These are phyloP conservation scores for Mirza zaza DNA, from an alignment of 2,113 vertebrate species.

Conservation along the genomic window DNA sequence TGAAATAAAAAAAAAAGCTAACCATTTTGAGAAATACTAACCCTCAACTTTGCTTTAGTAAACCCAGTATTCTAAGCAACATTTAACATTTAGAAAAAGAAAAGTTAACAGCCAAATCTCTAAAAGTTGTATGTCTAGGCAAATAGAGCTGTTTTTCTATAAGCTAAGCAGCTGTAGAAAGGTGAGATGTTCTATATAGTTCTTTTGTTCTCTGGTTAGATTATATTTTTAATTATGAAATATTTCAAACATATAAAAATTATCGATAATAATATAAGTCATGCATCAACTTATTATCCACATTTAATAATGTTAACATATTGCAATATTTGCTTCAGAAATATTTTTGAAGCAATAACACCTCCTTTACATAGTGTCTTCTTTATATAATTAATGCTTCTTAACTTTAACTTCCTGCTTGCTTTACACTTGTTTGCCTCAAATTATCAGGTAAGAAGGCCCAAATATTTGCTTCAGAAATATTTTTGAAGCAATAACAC, in stretches of 20 bases:
- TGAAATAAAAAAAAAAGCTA: background rate
- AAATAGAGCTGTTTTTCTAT: background rate
- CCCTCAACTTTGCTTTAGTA: background rate
- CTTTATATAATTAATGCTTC: background rate
- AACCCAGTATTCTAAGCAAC: background rate
- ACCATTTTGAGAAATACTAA: conserved; percentile 12
- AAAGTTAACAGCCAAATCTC: background rate
- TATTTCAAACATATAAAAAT: conserved; percentile 3
- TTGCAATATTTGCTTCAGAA: background rate
- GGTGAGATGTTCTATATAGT: background rate
- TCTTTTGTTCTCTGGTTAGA: background rate
- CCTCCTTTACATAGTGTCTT: background rate
- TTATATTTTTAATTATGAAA: conserved; percentile 22
- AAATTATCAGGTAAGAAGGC: background rate
- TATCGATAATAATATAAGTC: background rate
- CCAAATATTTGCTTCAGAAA: conserved; percentile 12
- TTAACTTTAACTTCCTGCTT: background rate
- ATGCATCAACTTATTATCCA: background rate
- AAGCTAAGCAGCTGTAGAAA: background rate
- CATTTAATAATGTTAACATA: background rate
- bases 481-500: background rate
- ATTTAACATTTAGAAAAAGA: background rate
- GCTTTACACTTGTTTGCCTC: background rate
- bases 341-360: background rate
- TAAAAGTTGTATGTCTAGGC: background rate